phyloP scores from a whole-genome alignment of 2,888 invertebrate species.

The Pollenia griseotomentosa region DNA sequence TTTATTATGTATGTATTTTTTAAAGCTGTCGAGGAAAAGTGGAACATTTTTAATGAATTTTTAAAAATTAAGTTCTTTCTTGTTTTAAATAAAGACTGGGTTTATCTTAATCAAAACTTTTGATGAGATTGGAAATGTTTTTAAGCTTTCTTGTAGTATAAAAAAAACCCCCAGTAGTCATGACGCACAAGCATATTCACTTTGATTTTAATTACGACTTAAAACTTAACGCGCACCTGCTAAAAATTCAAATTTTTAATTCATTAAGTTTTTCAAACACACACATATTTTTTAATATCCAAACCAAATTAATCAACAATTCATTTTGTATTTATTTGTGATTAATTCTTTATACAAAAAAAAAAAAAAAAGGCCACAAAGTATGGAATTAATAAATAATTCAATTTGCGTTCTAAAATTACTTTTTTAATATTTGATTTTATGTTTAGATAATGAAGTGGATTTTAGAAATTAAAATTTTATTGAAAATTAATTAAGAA shows the following conservation, averaged over 20 bases:
- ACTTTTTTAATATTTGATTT: neutral
- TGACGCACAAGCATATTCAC: too few relatives aligned
- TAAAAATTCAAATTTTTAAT: neutral
- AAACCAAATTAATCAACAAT: conserved; percentile 8
- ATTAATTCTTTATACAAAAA: neutral
- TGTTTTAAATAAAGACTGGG: too few relatives aligned
- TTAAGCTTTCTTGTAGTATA: too few relatives aligned
- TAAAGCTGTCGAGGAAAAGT: too few relatives aligned
- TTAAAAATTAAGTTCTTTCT: too few relatives aligned
- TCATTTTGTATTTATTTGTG: neutral
- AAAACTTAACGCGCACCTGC: neutral
- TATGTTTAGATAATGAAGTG: neutral
- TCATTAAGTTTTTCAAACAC: neutral
- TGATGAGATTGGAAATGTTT: too few relatives aligned
- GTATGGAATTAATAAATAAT: neutral
- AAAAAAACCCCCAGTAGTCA: too few relatives aligned
- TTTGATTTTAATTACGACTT: too few relatives aligned
- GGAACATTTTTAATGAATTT: too few relatives aligned
- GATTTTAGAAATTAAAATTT: neutral
- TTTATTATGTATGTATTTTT: too few relatives aligned
- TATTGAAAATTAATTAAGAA: too few relatives aligned
- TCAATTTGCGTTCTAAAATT: neutral
- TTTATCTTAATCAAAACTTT: too few relatives aligned
- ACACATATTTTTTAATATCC: neutral
- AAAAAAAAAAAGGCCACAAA: neutral